A percentile compares a stretch with the other conserved stretches of the same genome.
Conservation (phyloP, 2,888 invertebrate genomes). For the Chloromyia formosa region DNA sequence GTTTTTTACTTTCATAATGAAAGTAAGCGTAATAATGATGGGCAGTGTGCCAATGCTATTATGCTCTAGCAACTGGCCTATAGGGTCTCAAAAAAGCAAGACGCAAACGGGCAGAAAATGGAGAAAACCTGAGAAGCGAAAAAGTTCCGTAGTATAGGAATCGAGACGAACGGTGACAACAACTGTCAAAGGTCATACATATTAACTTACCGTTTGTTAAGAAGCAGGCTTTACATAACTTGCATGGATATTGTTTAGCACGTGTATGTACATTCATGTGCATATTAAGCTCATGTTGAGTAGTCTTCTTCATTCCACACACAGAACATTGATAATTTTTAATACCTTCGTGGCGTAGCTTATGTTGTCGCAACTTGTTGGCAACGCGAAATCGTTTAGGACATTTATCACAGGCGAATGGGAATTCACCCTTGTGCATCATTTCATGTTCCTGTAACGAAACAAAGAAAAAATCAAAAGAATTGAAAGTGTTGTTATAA, state of each 20-base stretch:
- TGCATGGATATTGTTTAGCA: conserved; percentile 17
- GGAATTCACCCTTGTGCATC: conserved; percentile 23
- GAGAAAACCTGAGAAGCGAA: not conserved
- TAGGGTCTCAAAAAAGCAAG: no score
- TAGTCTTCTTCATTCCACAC: conserved; percentile 29
- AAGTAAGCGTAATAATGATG: no score
- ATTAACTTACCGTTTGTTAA: conserved; percentile 2
- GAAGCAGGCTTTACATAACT: conserved; percentile 5
- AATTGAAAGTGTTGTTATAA: no score
- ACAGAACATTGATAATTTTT: conserved; percentile 10
- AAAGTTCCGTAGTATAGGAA: no score
- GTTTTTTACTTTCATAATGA: no score
- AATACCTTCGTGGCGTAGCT: conserved; percentile 10
- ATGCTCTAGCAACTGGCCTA: no score
- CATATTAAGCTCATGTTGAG: conserved; percentile 6
- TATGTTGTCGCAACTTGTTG: conserved; percentile 12
- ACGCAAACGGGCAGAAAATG: not conserved
- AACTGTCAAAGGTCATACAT: no score
- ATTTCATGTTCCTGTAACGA: conserved; percentile 18
- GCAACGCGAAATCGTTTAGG: conserved; percentile 4
- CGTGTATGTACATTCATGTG: conserved; percentile 25
- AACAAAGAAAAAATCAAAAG: not conserved
- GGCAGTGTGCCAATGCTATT: no score
- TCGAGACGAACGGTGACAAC: no score
- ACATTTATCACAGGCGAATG: conserved; percentile 19